A percentile compares a stretch with the other conserved stretches of the same genome.
Evolutionary conservation across 2,888 invertebrate genomes (phyloP).

Genomic region (Hydroisotoma schaefferi): DNA sequence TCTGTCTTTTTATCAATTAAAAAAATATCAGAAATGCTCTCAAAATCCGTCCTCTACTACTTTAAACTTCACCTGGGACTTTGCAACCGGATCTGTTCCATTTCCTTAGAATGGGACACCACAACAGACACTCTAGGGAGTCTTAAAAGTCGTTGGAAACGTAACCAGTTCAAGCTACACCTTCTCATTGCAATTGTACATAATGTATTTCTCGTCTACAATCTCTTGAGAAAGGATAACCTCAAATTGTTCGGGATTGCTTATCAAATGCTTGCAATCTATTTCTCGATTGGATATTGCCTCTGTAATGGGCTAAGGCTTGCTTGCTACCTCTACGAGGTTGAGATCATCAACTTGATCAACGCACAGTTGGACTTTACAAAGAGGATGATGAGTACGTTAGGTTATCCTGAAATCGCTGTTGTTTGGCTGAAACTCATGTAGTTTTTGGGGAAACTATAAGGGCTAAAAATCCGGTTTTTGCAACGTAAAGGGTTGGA

Average conservation of each 20-base stretch:
- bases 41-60: constrained; percentile 18
- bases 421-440: too few species aligned
- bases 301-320: constrained; percentile 22
- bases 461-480: too few species aligned
- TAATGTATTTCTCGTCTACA: constrained; percentile 23
- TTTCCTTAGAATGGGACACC: constrained; percentile 19
- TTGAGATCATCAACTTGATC: constrained; percentile 22
- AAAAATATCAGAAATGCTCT: constrained; percentile 5
- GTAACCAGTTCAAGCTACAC: constrained; percentile 18
- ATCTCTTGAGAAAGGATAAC: constrained; percentile 6
- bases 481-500: too few species aligned
- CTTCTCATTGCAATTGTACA: constrained; percentile 19
- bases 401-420: too few species aligned
- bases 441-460: too few species aligned
- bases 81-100: constrained; percentile 17
- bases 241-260: constrained; percentile 17
- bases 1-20: too few species aligned
- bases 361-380: constrained; percentile 22
- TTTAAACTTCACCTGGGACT: constrained; percentile 17
- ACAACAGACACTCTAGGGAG: constrained; percentile 5
- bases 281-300: constrained; percentile 21
- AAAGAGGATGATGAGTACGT: neutral
- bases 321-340: constrained; percentile 18
- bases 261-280: constrained; percentile 28
- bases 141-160: neutral